Conservation (phyloP, 1,140 invertebrate species). For the Diorhabda elongata region DNA sequence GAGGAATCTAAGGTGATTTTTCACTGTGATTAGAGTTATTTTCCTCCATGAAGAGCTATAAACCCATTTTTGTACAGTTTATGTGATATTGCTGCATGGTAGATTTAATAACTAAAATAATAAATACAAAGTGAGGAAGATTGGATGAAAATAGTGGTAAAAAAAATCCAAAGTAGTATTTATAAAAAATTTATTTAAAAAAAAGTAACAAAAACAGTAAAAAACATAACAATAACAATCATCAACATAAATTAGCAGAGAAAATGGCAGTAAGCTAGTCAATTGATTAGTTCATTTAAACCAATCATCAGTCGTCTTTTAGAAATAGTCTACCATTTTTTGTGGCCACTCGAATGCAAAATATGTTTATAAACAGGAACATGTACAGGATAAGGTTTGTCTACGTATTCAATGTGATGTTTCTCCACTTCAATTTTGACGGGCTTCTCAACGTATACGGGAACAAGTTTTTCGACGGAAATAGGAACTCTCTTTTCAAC, state of each 20-base stretch:
- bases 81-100: too few relatives aligned
- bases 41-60: too few relatives aligned
- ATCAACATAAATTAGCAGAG: too few relatives aligned
- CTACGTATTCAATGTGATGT: conserved; percentile 67
- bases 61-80: too few relatives aligned
- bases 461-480: conserved; percentile 69
- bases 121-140: too few relatives aligned
- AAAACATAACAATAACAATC: background rate
- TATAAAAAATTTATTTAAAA: background rate
- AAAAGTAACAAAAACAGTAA: background rate
- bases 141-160: too few relatives aligned
- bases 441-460: conserved; percentile 70
- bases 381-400: conserved; percentile 71
- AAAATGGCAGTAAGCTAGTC: too few relatives aligned
- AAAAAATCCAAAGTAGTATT: background rate
- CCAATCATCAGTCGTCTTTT: background rate
- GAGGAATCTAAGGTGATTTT: too few relatives aligned
- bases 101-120: too few relatives aligned
- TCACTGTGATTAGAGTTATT: too few relatives aligned
- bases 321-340: conserved; percentile 7
- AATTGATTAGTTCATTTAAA: too few relatives aligned
- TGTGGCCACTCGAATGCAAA: conserved; percentile 48
- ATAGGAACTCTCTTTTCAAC: conserved; percentile 73
- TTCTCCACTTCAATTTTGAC: conserved; percentile 73
- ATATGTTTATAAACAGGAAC: conserved; percentile 77